Conservation (phyloP, 2,888 invertebrate genomes). For the Chouioia cunea region DNA sequence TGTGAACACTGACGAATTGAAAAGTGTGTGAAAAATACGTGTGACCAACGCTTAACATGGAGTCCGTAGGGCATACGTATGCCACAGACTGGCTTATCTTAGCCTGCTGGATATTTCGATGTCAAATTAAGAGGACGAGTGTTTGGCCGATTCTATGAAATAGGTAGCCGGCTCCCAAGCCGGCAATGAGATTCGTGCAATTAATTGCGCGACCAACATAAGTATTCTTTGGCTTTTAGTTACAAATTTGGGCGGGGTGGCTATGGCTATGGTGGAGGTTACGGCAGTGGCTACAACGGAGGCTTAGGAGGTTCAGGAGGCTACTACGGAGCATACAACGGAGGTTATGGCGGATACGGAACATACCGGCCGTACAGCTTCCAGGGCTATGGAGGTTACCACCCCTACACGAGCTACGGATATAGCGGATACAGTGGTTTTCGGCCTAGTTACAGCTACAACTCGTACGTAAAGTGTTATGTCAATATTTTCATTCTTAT, state of each 20-base stretch:
- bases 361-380: constrained; percentile 25
- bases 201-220: constrained; percentile 12
- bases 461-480: constrained; percentile 38
- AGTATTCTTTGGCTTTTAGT: constrained; percentile 29
- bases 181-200: too few species aligned
- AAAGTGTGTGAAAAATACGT: too few species aligned
- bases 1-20: too few species aligned
- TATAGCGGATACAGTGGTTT: constrained; percentile 42
- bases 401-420: constrained; percentile 25
- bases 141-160: too few species aligned
- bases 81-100: too few species aligned
- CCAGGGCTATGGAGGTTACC: constrained; percentile 31
- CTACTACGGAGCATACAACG: constrained; percentile 30
- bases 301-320: constrained; percentile 35
- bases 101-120: too few species aligned
- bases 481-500: too few species aligned
- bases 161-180: too few species aligned
- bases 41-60: too few species aligned
- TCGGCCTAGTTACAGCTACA: constrained; percentile 19
- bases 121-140: too few species aligned
- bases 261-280: constrained; percentile 22
- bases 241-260: constrained; percentile 43
- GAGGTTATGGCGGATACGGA: constrained; percentile 37
- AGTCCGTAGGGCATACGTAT: too few species aligned
- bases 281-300: constrained; percentile 25